phyloP scores from a whole-genome alignment of 2,888 invertebrate species.

The Lithophane ornitopus region DNA sequence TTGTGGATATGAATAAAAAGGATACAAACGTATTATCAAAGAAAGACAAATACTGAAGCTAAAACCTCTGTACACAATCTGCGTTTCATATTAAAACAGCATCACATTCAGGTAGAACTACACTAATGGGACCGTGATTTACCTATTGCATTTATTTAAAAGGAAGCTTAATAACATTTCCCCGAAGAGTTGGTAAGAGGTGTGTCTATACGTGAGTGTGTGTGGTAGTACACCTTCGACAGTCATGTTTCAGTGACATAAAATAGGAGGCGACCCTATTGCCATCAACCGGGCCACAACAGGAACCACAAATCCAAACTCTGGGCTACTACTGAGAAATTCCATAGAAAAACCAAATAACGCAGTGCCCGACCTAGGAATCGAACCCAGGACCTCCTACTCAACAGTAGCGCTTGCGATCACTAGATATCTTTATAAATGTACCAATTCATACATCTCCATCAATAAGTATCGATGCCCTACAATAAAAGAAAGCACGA shows the following conservation, averaged over 20 bases:
- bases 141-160: not conserved
- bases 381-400: not conserved
- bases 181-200: not conserved
- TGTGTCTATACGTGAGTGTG: too few relatives aligned
- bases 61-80: too few relatives aligned
- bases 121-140: not conserved
- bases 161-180: not conserved
- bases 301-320: too few relatives aligned
- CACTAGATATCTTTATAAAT: not conserved
- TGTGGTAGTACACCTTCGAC: not conserved
- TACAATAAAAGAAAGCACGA: conserved; percentile 53
- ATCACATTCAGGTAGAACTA: not conserved
- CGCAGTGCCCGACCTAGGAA: not conserved
- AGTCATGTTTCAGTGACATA: not conserved
- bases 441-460: conserved; percentile 3
- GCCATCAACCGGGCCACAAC: too few relatives aligned
- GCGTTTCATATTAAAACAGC: too few relatives aligned
- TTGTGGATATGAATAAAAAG: not conserved
- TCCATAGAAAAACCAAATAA: not conserved
- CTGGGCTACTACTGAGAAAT: not conserved
- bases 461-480: conserved; percentile 34
- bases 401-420: not conserved
- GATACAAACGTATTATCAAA: too few relatives aligned
- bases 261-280: not conserved
- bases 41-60: too few relatives aligned